Percentiles rank a stretch among this genome's conserved stretches.
Conservation (phyloP, 2,113 vertebrate genomes). For the Sturnira hondurensis region DNA sequence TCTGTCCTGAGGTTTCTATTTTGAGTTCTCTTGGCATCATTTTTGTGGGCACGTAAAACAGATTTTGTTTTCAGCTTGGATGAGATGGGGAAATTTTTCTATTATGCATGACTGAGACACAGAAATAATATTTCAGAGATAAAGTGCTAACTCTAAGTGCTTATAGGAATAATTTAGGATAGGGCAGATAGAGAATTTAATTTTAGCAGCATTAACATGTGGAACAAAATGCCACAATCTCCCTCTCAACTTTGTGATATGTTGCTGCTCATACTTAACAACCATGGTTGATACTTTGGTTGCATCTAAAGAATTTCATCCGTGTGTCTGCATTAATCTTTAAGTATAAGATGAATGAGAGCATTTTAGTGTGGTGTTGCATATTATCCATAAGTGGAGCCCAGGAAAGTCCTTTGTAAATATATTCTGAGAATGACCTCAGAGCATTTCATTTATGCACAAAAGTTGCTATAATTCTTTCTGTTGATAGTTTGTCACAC, state of each 20-base stretch:
- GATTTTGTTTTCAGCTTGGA: slow-evolving; percentile 52
- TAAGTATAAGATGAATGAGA: background rate
- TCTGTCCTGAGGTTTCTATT: slow-evolving; percentile 60
- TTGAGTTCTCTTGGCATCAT: slow-evolving; percentile 60
- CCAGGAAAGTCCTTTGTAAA: background rate
- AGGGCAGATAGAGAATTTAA: slow-evolving; percentile 20
- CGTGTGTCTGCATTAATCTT: background rate
- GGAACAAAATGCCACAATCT: slow-evolving; percentile 27
- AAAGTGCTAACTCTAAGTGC: slow-evolving; percentile 38
- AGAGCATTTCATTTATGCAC: background rate
- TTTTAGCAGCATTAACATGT: slow-evolving; percentile 46
- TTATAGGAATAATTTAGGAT: slow-evolving; percentile 29
- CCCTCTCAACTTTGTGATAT: background rate
- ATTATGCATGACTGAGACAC: slow-evolving; percentile 47
- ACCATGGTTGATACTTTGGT: background rate
- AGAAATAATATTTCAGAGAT: slow-evolving; percentile 57
- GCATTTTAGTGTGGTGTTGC: background rate
- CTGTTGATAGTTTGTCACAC: slow-evolving; percentile 15
- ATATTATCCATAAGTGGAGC: slow-evolving; percentile 7
- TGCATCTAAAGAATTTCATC: background rate
- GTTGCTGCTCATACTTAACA: background rate
- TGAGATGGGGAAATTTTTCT: slow-evolving; percentile 65
- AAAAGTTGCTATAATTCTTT: slow-evolving; percentile 17
- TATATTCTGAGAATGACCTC: background rate
- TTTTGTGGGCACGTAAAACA: slow-evolving; percentile 54